These are phyloP conservation scores for Hydrochoerus hydrochaeris DNA, from an alignment of 2,113 vertebrate genomes.

Conservation along the genomic window DNA sequence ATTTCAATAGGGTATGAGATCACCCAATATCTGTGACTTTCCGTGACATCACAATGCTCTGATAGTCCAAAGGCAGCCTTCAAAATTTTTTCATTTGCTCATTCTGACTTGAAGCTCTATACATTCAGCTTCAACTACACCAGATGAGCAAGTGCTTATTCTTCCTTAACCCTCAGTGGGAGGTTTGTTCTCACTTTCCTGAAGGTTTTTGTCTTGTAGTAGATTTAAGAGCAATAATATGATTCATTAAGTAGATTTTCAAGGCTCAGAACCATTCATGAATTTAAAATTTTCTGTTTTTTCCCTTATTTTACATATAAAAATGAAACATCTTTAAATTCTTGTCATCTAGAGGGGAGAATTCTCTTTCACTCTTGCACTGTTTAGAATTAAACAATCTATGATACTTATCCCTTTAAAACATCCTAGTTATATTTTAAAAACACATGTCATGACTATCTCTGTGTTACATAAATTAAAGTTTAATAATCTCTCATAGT, in stretches of 20 bases:
- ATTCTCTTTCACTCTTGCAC: background rate
- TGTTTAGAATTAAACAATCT: background rate
- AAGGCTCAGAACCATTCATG: background rate
- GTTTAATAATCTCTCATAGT: background rate
- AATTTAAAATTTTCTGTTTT: background rate
- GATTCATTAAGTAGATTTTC: background rate
- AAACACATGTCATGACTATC: background rate
- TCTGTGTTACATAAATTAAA: background rate
- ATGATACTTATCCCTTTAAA: background rate
- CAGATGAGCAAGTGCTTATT: background rate
- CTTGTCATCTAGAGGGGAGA: background rate
- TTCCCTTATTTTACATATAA: background rate
- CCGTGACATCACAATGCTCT: background rate
- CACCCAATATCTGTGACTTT: background rate
- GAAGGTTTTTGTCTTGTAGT: background rate
- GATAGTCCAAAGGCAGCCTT: background rate
- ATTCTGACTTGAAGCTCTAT: background rate
- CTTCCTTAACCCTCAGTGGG: background rate
- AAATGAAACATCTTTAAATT: background rate
- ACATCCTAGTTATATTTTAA: background rate
- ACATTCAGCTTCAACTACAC: no score
- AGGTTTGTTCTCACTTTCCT: background rate
- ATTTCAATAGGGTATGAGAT: background rate
- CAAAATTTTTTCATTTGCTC: background rate
- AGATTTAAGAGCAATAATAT: background rate